phyloP scores from a whole-genome alignment of 92 coral and sea anemone genomes.

The Phenganax subtilis region DNA sequence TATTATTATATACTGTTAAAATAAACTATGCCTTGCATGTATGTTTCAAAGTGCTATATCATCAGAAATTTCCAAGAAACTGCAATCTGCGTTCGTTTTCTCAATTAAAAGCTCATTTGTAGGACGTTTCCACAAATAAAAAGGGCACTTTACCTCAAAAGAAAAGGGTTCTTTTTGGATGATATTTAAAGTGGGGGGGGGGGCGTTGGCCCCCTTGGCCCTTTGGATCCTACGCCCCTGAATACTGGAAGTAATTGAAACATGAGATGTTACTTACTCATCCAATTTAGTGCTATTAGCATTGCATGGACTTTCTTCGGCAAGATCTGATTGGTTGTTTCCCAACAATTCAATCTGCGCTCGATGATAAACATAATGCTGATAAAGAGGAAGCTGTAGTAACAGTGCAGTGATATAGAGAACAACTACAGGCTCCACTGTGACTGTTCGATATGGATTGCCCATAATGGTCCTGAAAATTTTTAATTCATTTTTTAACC shows the following conservation, averaged over 20 bases:
- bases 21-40: no score
- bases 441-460: slow-evolving; percentile 54
- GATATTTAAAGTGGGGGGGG: neutral
- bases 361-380: slow-evolving; percentile 71
- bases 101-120: no score
- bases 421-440: slow-evolving; percentile 73
- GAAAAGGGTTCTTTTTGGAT: no score
- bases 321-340: slow-evolving; percentile 6
- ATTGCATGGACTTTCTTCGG: slow-evolving; percentile 16
- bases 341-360: slow-evolving; percentile 55
- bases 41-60: no score
- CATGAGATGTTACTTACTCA: slow-evolving; percentile 7
- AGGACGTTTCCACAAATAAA: no score
- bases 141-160: no score
- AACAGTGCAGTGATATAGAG: slow-evolving; percentile 65
- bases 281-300: slow-evolving; percentile 1
- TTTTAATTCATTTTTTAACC: neutral
- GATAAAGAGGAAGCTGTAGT: slow-evolving; percentile 68
- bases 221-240: no score
- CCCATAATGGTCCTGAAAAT: slow-evolving; percentile 14
- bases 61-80: no score
- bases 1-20: no score
- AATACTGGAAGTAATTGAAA: neutral
- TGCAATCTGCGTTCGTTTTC: no score
- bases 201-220: neutral